Percentiles rank a stretch among this genome's conserved stretches.
These are phyloP conservation scores for Craterocephalus amniculus DNA, from an alignment of 2,797 vertebrate genomes.

Conservation along the genomic window DNA sequence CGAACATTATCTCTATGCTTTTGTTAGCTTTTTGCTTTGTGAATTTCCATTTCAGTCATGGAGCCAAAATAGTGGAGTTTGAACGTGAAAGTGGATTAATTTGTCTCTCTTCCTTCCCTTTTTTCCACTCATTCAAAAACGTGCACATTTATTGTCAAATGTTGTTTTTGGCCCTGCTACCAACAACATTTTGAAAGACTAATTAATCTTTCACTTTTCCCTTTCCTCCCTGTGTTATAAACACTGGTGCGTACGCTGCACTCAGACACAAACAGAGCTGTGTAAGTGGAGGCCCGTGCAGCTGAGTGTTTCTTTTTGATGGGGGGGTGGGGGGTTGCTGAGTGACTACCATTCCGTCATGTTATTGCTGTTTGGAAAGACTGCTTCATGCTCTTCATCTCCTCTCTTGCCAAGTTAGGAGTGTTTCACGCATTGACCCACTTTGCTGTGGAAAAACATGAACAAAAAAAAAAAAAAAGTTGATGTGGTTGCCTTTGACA, in stretches of 20 bases:
- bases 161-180: slow-evolving; percentile 28
- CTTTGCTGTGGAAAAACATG: slow-evolving; percentile 80
- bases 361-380: slow-evolving; percentile 77
- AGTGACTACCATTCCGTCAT: slow-evolving; percentile 66
- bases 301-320: slow-evolving; percentile 55
- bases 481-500: slow-evolving; percentile 69
- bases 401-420: slow-evolving; percentile 75
- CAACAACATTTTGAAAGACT: slow-evolving; percentile 8
- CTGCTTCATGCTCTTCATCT: slow-evolving; percentile 74
- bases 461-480: slow-evolving; percentile 41
- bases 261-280: slow-evolving; percentile 6
- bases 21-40: background rate
- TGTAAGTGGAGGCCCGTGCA: slow-evolving; percentile 53
- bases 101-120: slow-evolving; percentile 15
- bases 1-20: background rate
- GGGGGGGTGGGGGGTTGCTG: slow-evolving; percentile 18
- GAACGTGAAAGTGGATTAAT: slow-evolving; percentile 17
- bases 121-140: slow-evolving; percentile 1
- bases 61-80: background rate
- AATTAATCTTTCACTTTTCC: slow-evolving; percentile 27
- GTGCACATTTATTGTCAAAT: slow-evolving; percentile 20
- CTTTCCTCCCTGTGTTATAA: slow-evolving; percentile 20
- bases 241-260: slow-evolving; percentile 8
- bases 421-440: slow-evolving; percentile 85
- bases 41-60: background rate